phyloP scores from a whole-genome alignment of 2,113 vertebrate genomes.

The Thomomys bottae region DNA sequence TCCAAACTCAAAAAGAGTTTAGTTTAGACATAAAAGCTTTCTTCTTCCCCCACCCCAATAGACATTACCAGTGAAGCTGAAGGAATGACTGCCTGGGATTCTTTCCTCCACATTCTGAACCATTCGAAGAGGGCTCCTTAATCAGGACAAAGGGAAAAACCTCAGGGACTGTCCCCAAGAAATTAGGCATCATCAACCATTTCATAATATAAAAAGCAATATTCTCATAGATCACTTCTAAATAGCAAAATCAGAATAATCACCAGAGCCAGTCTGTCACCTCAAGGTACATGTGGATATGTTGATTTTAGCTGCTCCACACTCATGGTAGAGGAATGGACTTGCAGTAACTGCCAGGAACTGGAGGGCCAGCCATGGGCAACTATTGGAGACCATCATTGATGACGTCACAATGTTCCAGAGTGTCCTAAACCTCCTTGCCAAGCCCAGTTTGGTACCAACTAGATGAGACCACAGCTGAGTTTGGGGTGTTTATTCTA shows the following conservation, averaged over 20 bases:
- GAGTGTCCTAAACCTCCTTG: not conserved
- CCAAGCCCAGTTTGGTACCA: not conserved
- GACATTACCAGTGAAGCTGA: not conserved
- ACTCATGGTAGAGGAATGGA: slow-evolving; percentile 76
- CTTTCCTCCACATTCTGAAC: slow-evolving; percentile 40
- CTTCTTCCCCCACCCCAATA: not conserved
- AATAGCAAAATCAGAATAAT: slow-evolving; percentile 57
- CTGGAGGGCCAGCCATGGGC: not conserved
- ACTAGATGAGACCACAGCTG: not conserved
- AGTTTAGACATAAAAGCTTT: slow-evolving; percentile 6
- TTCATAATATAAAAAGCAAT: slow-evolving; percentile 10
- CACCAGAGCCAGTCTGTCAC: slow-evolving; percentile 80
- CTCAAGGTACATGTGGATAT: slow-evolving; percentile 75
- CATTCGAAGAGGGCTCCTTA: slow-evolving; percentile 51
- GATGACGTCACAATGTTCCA: slow-evolving; percentile 76
- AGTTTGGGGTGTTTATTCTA: not conserved
- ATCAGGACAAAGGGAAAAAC: slow-evolving; percentile 40
- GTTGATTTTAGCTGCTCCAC: slow-evolving; percentile 70
- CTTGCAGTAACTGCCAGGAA: slow-evolving; percentile 45
- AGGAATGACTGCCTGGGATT: slow-evolving; percentile 37
- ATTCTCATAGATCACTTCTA: slow-evolving; percentile 49
- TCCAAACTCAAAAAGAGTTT: not conserved
- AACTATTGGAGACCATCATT: slow-evolving; percentile 34
- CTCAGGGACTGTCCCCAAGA: slow-evolving; percentile 1
- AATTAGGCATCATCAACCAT: slow-evolving; percentile 5